phyloP scores from a whole-genome alignment of 2,888 invertebrate species.

The Sialis lutaria region DNA sequence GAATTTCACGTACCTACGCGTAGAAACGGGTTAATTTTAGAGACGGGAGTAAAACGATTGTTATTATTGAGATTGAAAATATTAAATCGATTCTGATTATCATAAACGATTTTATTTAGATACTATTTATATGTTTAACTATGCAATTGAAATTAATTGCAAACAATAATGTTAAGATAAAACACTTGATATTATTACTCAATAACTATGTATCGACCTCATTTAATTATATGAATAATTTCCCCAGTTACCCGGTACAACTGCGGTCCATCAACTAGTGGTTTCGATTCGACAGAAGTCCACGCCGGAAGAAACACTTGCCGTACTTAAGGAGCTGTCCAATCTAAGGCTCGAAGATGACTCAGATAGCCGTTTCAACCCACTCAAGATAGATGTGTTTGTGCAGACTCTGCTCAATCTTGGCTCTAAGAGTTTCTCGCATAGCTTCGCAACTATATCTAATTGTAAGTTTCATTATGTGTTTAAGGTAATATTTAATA shows the following conservation, averaged over 20 bases:
- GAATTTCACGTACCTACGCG: too few relatives aligned
- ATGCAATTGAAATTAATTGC: too few relatives aligned
- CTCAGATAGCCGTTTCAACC: constrained; percentile 64
- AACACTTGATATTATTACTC: too few relatives aligned
- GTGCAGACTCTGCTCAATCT: constrained; percentile 84
- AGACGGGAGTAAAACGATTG: too few relatives aligned
- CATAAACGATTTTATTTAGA: too few relatives aligned
- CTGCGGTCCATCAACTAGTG: constrained; percentile 72
- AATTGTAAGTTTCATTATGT: constrained; percentile 93
- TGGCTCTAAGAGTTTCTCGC: constrained; percentile 94
- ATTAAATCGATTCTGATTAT: too few relatives aligned
- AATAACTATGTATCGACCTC: too few relatives aligned
- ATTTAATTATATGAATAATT: constrained; percentile 3
- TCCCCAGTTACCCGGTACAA: constrained; percentile 57
- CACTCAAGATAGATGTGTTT: constrained; percentile 90
- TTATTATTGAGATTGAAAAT: too few relatives aligned
- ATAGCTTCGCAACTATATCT: constrained; percentile 96
- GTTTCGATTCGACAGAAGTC: constrained; percentile 78
- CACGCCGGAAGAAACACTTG: constrained; percentile 75
- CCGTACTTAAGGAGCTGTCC: constrained; percentile 72
- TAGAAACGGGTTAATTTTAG: too few relatives aligned
- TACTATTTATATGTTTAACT: too few relatives aligned
- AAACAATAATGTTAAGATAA: too few relatives aligned
- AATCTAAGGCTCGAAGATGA: constrained; percentile 62
- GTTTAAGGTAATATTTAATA: constrained; percentile 46